Conservation (phyloP, 2,888 invertebrate species). For the Lumbricus terrestris region DNA sequence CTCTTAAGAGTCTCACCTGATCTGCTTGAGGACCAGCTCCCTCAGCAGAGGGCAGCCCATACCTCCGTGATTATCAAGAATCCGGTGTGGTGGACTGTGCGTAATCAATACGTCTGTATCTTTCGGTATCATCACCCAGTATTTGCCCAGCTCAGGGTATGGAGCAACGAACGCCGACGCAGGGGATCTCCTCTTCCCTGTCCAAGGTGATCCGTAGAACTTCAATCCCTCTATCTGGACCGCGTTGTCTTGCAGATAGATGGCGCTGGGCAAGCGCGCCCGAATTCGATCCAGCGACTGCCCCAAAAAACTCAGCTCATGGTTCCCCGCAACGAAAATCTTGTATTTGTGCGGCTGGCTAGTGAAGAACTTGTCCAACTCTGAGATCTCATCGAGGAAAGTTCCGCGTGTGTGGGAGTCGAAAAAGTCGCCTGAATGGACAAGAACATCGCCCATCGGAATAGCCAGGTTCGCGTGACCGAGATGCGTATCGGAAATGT, state of each 20-base stretch:
- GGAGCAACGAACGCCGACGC: constrained; percentile 46
- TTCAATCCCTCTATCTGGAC: constrained; percentile 46
- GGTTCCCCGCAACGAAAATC: constrained; percentile 53
- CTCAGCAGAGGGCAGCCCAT: constrained; percentile 34
- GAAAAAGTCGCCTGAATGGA: constrained; percentile 53
- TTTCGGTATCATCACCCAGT: constrained; percentile 47
- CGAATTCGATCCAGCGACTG: constrained; percentile 41
- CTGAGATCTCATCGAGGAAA: constrained; percentile 33
- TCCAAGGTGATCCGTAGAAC: constrained; percentile 53
- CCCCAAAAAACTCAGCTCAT: constrained; percentile 45
- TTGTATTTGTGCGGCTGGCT: constrained; percentile 48
- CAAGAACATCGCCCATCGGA: constrained; percentile 50
- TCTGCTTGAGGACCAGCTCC: constrained; percentile 31
- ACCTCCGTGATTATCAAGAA: constrained; percentile 41
- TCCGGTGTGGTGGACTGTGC: constrained; percentile 49
- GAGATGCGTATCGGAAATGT: constrained; percentile 53
- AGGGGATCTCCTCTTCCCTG: constrained; percentile 42
- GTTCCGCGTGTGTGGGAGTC: constrained; percentile 34
- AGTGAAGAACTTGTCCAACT: constrained; percentile 44
- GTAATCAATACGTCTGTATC: constrained; percentile 51
- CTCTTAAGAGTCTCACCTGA: constrained; percentile 22
- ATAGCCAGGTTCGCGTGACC: constrained; percentile 40
- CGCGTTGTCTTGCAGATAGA: constrained; percentile 48
- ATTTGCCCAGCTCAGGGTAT: constrained; percentile 38
- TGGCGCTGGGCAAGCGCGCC: constrained; percentile 42